Percentiles rank a stretch among this genome's conserved stretches.
These are phyloP conservation scores for Dicaeum eximium DNA, from an alignment of 2,113 vertebrate genomes.

Conservation along the genomic window DNA sequence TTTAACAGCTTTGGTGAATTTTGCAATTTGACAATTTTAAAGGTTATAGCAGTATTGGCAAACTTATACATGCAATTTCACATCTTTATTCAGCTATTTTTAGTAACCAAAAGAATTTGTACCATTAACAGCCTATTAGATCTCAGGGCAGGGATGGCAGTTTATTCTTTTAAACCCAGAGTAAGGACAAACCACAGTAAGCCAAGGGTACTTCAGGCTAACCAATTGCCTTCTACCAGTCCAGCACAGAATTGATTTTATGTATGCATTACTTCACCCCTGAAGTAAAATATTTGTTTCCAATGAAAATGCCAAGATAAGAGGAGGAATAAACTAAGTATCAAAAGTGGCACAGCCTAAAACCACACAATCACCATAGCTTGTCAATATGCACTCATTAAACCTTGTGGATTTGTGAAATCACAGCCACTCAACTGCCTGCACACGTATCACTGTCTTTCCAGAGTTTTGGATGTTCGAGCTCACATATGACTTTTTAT, in stretches of 20 bases:
- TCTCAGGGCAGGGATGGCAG: neutral
- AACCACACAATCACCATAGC: neutral
- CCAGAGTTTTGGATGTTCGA: neutral
- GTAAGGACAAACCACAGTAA: neutral
- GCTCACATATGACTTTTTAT: neutral
- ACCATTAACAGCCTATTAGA: neutral
- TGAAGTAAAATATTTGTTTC: neutral
- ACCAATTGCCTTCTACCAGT: neutral
- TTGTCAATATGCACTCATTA: neutral
- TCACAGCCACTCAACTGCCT: neutral
- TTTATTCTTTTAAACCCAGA: neutral
- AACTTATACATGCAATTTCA: neutral
- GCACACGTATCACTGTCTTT: neutral
- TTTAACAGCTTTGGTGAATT: neutral
- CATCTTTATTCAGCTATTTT: neutral
- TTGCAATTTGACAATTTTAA: neutral
- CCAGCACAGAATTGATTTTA: neutral
- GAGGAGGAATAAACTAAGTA: neutral
- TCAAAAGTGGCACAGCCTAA: neutral
- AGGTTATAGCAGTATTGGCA: neutral
- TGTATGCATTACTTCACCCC: neutral
- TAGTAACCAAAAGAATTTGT: neutral
- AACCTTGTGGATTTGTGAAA: neutral
- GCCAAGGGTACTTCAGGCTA: neutral
- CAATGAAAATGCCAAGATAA: neutral